A percentile compares a stretch with the other conserved stretches of the same genome.
Evolutionary conservation across 2,113 vertebrate genomes (phyloP).

Genomic region (Pelmatolapia mariae): DNA sequence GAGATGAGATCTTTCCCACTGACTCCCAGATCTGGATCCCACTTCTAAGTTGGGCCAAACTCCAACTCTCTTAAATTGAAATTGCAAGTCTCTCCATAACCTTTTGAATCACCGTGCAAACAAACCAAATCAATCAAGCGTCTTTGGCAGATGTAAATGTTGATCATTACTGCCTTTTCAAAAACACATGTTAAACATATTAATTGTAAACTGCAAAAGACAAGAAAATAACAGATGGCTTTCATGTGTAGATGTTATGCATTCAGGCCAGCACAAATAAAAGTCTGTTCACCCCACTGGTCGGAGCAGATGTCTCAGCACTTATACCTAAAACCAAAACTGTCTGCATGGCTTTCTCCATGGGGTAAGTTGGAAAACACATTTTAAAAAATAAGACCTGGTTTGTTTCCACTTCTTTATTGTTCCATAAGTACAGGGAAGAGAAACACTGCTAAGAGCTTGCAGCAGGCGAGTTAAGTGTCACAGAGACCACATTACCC

Average conservation of each 20-base stretch:
- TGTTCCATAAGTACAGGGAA: not conserved
- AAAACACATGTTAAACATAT: not conserved
- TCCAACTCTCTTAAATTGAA: not conserved
- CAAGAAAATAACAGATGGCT: not conserved
- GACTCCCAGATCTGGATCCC: not conserved
- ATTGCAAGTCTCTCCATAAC: not conserved
- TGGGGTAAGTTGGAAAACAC: not conserved
- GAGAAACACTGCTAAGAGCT: not conserved
- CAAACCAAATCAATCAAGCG: not conserved
- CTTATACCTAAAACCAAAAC: not conserved
- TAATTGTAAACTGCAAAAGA: not conserved
- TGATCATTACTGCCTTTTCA: not conserved
- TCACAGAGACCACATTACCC: conserved; percentile 10
- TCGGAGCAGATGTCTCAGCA: not conserved
- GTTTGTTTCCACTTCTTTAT: not conserved
- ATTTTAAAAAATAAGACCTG: not conserved
- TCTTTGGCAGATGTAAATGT: not conserved
- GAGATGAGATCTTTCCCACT: not conserved
- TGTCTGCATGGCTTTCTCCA: not conserved
- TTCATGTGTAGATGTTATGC: not conserved
- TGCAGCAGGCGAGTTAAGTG: not conserved
- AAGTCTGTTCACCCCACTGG: not conserved
- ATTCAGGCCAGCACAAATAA: not conserved
- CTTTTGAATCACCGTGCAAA: not conserved
- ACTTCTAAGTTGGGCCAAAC: not conserved